Evolutionary conservation across 2,888 invertebrate genomes (phyloP), one percentile per base, ranked within the genome.

Genomic region (Amphipyra berbera): DNA sequence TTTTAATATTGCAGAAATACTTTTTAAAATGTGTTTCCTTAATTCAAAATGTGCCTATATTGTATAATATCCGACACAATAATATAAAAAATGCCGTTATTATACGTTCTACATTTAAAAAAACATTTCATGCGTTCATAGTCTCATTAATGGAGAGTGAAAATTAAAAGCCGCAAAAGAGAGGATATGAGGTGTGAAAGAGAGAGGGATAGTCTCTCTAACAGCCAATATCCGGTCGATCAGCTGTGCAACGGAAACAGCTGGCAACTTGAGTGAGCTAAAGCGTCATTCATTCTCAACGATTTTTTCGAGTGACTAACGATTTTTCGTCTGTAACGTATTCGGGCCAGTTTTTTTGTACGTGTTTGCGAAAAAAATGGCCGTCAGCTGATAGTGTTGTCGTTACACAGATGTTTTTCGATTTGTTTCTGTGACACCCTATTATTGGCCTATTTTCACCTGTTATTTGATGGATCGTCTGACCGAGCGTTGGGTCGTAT

Each of bases 201-300:
- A 84, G 85, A 85, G 75, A 78, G 75, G 67, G 68, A 74, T 73
- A 73, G 81, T 82, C 81, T 85, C 79, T 83, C 80, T 92, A 93
- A 92, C 92, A 89, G 92, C 90, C 91, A 94, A 94, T 94, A 94
- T 94, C 94, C 94, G 91, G 86, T 87, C 92, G 92, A 94, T 94
- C 94, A 94, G 94, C 92, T 93, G 93, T 90, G 88, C 85, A 84
- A 77, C 91, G 94, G 94, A 93, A 93, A 89, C 94, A 94, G 94
- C 92, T 94, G 94, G 90, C 88, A 78, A 84, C 83, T 87, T 83
- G 83, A 88, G 87, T 84, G 86, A 85, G 85, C 84, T 79, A 72
- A 79, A 81, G 85, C 83, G 86, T 86, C 88, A 90, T 90, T 88
- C 87, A 87, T 88, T 84, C 82, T 82, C 75, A 58, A 75, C 81